Conservation (phyloP, 2,113 vertebrate genomes). For the Cettia cetti region DNA sequence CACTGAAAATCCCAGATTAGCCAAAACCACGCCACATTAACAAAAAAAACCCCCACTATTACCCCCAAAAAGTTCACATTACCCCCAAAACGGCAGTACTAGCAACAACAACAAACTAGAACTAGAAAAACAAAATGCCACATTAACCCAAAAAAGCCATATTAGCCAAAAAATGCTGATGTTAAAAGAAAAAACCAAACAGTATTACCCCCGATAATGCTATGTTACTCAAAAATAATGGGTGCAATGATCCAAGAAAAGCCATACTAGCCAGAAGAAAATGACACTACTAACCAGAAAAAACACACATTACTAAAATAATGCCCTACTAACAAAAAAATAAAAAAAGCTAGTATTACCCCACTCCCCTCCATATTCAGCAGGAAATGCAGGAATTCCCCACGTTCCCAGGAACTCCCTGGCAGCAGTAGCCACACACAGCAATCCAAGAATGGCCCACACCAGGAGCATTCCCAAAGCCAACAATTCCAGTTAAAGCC, state of each 20-base stretch:
- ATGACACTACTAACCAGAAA: neutral
- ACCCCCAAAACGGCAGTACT: neutral
- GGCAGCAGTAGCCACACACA: neutral
- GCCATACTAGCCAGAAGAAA: neutral
- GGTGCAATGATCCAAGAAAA: accelerated
- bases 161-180: neutral
- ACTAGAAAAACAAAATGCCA: neutral
- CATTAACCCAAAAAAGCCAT: neutral
- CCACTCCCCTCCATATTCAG: accelerated
- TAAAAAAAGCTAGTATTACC: no score
- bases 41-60: neutral
- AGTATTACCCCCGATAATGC: neutral
- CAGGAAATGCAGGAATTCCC: neutral
- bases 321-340: neutral
- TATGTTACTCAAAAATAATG: neutral
- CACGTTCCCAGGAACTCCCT: neutral
- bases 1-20: neutral
- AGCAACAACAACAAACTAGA: neutral
- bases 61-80: neutral
- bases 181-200: neutral
- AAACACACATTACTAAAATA: neutral
- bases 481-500: neutral
- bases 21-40: neutral
- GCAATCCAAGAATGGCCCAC: neutral
- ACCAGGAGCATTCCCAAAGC: neutral